Evolutionary conservation across 53 echinoderm and acorn worm genomes (phyloP), one percentile per base, ranked within the genome.

Genomic region (Antedon mediterranea): DNA sequence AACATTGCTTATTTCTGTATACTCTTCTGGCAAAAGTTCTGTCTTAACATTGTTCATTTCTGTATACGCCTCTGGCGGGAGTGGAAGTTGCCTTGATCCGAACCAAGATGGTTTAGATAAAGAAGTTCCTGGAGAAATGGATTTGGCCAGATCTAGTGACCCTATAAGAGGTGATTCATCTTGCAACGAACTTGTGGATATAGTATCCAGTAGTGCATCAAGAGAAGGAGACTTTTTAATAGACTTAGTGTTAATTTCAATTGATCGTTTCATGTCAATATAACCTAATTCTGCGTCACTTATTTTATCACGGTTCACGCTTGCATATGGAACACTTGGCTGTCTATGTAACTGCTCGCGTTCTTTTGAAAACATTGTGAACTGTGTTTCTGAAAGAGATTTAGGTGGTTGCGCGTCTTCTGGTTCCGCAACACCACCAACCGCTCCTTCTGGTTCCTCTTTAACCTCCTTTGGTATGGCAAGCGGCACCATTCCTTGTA

Each of bases 111-210:
- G 89, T 57, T 8, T 57, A 18, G 2, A 13, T 32, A 77, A 43
- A 33, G 73, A 74, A 0, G 84, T 26, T n/a, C 73, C 71, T 28
- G 78, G 32, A 32, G 83, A 74, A 31, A 80, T 28, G 34, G 76
- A 44, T 31, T 77, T 77, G 30, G 94, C 91, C 14, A 94, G 83
- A 75, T 94, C 94, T 30, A 94, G 73, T 32, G 89, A 89, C 8
- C 89, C 94, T 28, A 94, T 75, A 71, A 89, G 76, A 18, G 94
- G 85, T 0, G 91, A 94, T 31, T 80, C 85, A 32, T 82, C 81
- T 0, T 86, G 82, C 71, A 81, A 84, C 3, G 84, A 84, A 31
- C 84, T 84, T 29, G 87, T 81, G 18, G 78, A 71, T 30, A 80
- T 81, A 43, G 83, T 79, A 5, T 83, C 71, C 8, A 89, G 75